Evolutionary conservation across 2,113 vertebrate species (phyloP).

Genomic region (Calidris pugnax): DNA sequence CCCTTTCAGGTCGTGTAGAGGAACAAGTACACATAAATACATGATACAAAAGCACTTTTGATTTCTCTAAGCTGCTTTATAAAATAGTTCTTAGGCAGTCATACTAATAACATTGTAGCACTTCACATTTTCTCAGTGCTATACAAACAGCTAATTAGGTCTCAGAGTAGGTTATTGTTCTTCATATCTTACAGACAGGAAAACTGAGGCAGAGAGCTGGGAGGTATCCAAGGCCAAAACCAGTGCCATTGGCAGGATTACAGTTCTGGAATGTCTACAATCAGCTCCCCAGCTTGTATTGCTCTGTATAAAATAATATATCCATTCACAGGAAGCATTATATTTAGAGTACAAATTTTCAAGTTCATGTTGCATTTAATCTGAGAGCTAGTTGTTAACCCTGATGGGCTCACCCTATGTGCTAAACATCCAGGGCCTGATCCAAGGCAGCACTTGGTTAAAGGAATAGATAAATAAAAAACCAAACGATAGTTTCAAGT

Average conservation of each 20-base stretch:
- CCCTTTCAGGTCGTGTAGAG: not conserved
- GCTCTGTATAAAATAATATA: not conserved
- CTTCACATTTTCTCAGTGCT: not conserved
- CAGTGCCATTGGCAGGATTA: not conserved
- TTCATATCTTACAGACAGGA: not conserved
- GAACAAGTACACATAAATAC: not conserved
- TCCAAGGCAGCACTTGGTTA: not conserved
- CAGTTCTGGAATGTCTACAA: not conserved
- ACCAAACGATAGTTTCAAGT: not conserved
- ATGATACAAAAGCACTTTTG: not conserved
- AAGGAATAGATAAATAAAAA: not conserved
- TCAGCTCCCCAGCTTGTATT: not conserved
- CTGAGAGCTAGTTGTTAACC: not conserved
- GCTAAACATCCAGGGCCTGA: not conserved
- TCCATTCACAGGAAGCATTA: not conserved
- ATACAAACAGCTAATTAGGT: not conserved
- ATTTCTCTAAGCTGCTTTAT: conserved; percentile 7
- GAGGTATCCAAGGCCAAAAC: not conserved
- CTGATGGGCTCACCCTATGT: not conserved
- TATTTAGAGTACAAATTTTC: not conserved
- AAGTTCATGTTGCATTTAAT: not conserved
- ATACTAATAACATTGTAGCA: not conserved
- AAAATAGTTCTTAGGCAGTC: not conserved
- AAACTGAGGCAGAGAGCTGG: not conserved
- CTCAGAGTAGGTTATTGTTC: not conserved